Evolutionary conservation across 2,797 vertebrate genomes (phyloP).

Genomic region (Phylloscopus collybita): DNA sequence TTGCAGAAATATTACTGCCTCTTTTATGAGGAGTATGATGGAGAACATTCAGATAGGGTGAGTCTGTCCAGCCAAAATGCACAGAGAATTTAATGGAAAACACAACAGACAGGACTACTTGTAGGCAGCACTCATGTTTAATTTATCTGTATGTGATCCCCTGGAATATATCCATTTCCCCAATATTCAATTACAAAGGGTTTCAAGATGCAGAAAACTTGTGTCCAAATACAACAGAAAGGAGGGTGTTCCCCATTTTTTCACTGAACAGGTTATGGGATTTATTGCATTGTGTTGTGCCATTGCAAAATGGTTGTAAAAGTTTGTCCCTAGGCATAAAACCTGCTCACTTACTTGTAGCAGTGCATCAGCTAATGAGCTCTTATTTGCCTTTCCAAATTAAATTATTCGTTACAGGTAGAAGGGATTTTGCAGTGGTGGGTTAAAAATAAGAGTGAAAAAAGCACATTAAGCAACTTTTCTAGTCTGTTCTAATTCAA

Average conservation of each 20-base stretch:
- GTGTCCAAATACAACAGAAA: neutral
- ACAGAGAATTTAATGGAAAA: neutral
- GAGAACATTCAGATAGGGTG: neutral
- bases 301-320: slow-evolving; percentile 40
- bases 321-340: slow-evolving; percentile 25
- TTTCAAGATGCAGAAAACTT: neutral
- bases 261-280: neutral
- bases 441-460: slow-evolving; percentile 40
- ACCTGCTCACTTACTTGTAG: slow-evolving; percentile 29
- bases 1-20: neutral
- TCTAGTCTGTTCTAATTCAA: slow-evolving; percentile 34
- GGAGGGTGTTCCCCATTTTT: neutral
- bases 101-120: neutral
- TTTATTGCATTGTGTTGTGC: slow-evolving; percentile 4
- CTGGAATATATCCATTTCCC: neutral
- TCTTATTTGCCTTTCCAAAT: slow-evolving; percentile 61
- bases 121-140: neutral
- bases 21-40: neutral
- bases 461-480: slow-evolving; percentile 41
- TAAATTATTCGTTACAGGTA: slow-evolving; percentile 44
- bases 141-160: neutral
- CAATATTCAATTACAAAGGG: neutral
- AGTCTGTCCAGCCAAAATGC: neutral
- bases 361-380: slow-evolving; percentile 40
- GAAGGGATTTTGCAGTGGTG: slow-evolving; percentile 30